phyloP scores from a whole-genome alignment of 2,888 invertebrate species.

The Diaperis boleti region DNA sequence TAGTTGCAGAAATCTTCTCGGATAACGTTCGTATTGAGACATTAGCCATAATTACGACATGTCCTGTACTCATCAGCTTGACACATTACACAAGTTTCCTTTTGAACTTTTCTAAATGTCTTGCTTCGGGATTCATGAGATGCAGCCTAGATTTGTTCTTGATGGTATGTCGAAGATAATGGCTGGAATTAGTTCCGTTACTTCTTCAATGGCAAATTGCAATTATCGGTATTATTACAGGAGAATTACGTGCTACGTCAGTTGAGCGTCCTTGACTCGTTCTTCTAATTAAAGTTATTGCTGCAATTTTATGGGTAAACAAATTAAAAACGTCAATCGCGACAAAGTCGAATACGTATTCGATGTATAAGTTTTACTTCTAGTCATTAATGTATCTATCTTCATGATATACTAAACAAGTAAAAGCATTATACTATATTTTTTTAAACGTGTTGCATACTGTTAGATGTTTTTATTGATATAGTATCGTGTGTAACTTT shows the following conservation, averaged over 20 bases:
- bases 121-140: slow-evolving; percentile 8
- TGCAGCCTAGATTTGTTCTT: slow-evolving; percentile 11
- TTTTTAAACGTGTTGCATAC: no score
- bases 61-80: slow-evolving; percentile 28
- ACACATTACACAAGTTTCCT: slow-evolving; percentile 27
- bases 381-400: no score
- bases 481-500: no score
- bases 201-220: slow-evolving; percentile 28
- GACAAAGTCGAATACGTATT: neutral
- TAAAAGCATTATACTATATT: no score
- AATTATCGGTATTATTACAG: slow-evolving; percentile 10
- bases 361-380: no score
- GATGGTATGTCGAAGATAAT: slow-evolving; percentile 15
- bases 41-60: slow-evolving; percentile 29
- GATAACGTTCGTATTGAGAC: slow-evolving; percentile 16
- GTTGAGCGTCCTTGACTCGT: slow-evolving; percentile 9
- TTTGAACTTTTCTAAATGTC: slow-evolving; percentile 26
- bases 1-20: slow-evolving; percentile 14
- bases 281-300: slow-evolving; percentile 12
- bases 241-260: slow-evolving; percentile 16
- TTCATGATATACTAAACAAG: no score
- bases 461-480: no score
- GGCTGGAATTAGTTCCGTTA: slow-evolving; percentile 30
- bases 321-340: slow-evolving; percentile 1
- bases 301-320: slow-evolving; percentile 1